Percentiles rank a stretch among this genome's conserved stretches.
phyloP scores from a whole-genome alignment of 1,140 invertebrate genomes.

The Probaryconus sp. region DNA sequence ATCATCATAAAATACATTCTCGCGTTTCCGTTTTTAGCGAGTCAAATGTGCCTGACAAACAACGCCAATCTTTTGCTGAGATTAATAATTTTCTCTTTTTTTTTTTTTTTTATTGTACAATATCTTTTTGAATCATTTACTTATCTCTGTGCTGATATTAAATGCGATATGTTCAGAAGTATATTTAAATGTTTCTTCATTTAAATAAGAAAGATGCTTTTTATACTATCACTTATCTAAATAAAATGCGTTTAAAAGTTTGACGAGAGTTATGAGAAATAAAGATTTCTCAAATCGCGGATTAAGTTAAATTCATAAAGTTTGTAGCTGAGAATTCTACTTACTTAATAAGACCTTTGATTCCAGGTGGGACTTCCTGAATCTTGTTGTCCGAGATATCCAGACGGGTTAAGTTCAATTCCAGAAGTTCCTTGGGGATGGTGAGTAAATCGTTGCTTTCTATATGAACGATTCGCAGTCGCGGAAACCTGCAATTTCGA shows the following conservation, averaged over 20 bases:
- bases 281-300: neutral
- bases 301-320: constrained; percentile 37
- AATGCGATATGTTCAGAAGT: too few species aligned
- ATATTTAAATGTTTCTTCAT: too few species aligned
- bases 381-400: constrained; percentile 86
- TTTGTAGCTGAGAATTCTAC: constrained; percentile 68
- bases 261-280: neutral
- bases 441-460: constrained; percentile 80
- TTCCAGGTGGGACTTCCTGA: constrained; percentile 80
- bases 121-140: too few species aligned
- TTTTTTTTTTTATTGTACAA: too few species aligned
- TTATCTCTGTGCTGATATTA: too few species aligned
- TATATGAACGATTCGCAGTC: constrained; percentile 80
- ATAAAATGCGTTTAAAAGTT: too few species aligned
- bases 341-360: constrained; percentile 82
- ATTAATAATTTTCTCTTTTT: too few species aligned
- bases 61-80: too few species aligned
- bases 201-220: too few species aligned
- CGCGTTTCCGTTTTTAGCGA: too few species aligned
- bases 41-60: too few species aligned
- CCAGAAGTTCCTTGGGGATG: constrained; percentile 81
- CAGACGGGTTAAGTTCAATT: constrained; percentile 81
- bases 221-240: too few species aligned
- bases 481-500: constrained; percentile 74
- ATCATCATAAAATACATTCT: neutral